These are phyloP conservation scores for Aporophyla nigra DNA, from an alignment of 2,888 invertebrate species.

Conservation along the genomic window DNA sequence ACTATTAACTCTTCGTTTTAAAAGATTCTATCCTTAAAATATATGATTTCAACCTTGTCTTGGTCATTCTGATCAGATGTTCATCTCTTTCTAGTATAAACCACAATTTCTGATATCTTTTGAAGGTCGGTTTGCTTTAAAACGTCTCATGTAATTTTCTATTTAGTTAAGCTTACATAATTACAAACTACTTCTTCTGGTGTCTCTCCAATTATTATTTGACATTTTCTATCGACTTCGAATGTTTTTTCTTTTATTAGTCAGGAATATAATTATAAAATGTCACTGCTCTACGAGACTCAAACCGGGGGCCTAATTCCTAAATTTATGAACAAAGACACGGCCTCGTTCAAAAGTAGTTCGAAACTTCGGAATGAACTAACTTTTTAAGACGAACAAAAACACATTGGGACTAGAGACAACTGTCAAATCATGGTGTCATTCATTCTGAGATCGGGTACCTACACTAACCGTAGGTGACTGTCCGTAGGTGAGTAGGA, in stretches of 20 bases:
- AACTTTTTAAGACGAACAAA: too few species aligned
- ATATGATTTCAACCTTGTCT: neutral
- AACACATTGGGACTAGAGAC: too few species aligned
- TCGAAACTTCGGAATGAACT: too few species aligned
- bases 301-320: neutral
- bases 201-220: neutral
- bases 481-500: too few species aligned
- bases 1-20: neutral
- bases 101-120: neutral
- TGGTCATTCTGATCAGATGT: neutral
- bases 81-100: neutral
- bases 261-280: conserved; percentile 38
- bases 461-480: too few species aligned
- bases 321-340: too few species aligned
- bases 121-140: neutral
- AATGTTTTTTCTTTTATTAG: neutral
- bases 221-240: neutral
- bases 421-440: too few species aligned
- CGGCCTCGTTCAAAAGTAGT: too few species aligned
- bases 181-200: conserved; percentile 31
- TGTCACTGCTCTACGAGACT: neutral
- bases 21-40: neutral
- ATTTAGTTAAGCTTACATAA: conserved; percentile 62
- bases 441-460: too few species aligned
- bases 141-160: neutral